Evolutionary conservation across 2,113 vertebrate species (phyloP), one percentile per base, ranked within the genome.

Genomic region (Athene cunicularia): DNA sequence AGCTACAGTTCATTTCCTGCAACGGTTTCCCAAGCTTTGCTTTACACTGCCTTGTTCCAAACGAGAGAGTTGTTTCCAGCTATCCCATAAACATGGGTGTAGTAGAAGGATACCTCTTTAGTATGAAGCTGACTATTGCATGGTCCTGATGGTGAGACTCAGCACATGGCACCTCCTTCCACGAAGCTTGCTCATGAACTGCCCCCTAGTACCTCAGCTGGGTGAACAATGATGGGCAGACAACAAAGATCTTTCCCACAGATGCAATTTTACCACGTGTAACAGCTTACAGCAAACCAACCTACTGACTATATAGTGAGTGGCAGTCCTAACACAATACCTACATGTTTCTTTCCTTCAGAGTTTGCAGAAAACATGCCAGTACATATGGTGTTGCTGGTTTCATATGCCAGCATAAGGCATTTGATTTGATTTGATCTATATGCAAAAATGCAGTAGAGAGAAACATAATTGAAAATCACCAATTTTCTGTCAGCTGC

Each of bases 1-100:
- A 97, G 94, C 75, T 62, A 91, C 93, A 91, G 86, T 75, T 91
- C 35, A 82, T 93, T 97, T 92, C 86, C 86, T 73, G 66, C 10
- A 55, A 76, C 86, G 53, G 58, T 90, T 97, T 96, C 80, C 77
- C 77, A 85, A 73, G 80, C 55, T 76, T 91, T 94, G 28, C 53
- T 63, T 91, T 41, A 88, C 13, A 18, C 33, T 91, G 59, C 43
- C 53, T 80, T 66, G 35, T 93, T 70, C 88, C 91, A 95, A 95
- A 90, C 0, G 1, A 92, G 85, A 26, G 52, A 58, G 66, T 11
- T 56, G 73, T 64, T 95, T 91, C 83, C 84, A 86, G 80, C 71
- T 87, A 41, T 23, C 56, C 76, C 53, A 55, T 59, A 75, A 88
- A 72, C 0, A 0, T 50, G n/a, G 22, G 12, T 45, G 68, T 60